Evolutionary conservation across 2,888 invertebrate genomes (phyloP).

Genomic region (Chymomyza fuscimana): DNA sequence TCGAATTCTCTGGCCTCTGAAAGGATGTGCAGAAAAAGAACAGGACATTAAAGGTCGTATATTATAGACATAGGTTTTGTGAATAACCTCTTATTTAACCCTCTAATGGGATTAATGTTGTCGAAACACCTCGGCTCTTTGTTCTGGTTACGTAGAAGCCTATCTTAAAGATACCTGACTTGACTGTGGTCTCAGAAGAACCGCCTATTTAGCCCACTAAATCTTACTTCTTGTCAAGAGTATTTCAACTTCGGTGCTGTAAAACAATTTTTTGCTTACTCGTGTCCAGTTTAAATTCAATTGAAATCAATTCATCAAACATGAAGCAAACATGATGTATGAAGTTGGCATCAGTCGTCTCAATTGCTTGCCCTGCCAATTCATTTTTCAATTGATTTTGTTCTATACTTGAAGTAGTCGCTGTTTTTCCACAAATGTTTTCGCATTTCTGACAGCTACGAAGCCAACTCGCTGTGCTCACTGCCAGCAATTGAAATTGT

Average conservation of each 20-base stretch:
- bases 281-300: slow-evolving; percentile 40
- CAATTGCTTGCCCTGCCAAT: slow-evolving; percentile 22
- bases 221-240: no score
- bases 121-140: no score
- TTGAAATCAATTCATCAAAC: slow-evolving; percentile 41
- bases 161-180: no score
- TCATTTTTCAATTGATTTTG: slow-evolving; percentile 27
- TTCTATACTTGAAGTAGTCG: slow-evolving; percentile 18
- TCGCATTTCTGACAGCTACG: slow-evolving; percentile 20
- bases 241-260: neutral
- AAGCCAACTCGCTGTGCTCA: slow-evolving; percentile 34
- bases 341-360: slow-evolving; percentile 25
- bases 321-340: neutral
- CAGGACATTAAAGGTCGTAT: no score
- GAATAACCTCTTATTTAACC: no score
- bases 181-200: no score
- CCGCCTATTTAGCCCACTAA: no score
- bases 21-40: no score
- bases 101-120: no score
- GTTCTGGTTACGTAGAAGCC: no score
- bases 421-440: slow-evolving; percentile 25
- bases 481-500: slow-evolving; percentile 17
- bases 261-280: slow-evolving; percentile 19
- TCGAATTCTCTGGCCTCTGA: no score
- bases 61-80: no score